Conservation (phyloP, 1,140 invertebrate genomes). For the Neodiprion fabricii region DNA sequence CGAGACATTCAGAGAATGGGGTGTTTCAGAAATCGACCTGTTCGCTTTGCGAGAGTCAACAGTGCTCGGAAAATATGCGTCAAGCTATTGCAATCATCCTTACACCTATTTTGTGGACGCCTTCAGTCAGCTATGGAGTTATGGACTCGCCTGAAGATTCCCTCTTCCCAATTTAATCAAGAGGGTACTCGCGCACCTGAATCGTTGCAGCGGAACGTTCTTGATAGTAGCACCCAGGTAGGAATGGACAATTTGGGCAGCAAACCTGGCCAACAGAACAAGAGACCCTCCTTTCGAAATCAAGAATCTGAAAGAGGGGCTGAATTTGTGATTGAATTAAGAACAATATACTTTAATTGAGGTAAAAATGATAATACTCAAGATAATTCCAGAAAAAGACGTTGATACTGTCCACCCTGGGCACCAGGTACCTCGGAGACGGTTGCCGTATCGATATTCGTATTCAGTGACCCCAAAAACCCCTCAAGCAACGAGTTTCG, state of each 20-base stretch:
- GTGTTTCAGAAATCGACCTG: slow-evolving; percentile 42
- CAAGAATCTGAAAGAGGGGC: slow-evolving; percentile 29
- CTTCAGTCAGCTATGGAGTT: slow-evolving; percentile 42
- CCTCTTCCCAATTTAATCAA: slow-evolving; percentile 49
- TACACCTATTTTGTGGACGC: slow-evolving; percentile 41
- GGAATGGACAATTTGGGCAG: slow-evolving; percentile 28
- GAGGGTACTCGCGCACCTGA: slow-evolving; percentile 43
- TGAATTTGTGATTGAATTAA: no score
- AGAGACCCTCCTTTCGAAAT: slow-evolving; percentile 30
- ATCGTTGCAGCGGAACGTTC: slow-evolving; percentile 30
- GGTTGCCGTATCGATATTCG: no score
- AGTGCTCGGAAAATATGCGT: slow-evolving; percentile 42
- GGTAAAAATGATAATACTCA: no score
- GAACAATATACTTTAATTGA: no score
- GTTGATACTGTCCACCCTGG: no score
- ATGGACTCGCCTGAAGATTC: slow-evolving; percentile 47
- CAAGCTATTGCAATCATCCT: slow-evolving; percentile 33
- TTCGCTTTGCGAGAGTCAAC: slow-evolving; percentile 45
- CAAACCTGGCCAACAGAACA: slow-evolving; percentile 20
- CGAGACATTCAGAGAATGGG: slow-evolving; percentile 41
- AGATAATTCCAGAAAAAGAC: no score
- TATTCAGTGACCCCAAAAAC: no score
- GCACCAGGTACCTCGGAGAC: no score
- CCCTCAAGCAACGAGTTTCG: no score
- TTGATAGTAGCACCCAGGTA: slow-evolving; percentile 29